phyloP scores from a whole-genome alignment of 2,888 invertebrate genomes.

The Phytoseiulus persimilis region DNA sequence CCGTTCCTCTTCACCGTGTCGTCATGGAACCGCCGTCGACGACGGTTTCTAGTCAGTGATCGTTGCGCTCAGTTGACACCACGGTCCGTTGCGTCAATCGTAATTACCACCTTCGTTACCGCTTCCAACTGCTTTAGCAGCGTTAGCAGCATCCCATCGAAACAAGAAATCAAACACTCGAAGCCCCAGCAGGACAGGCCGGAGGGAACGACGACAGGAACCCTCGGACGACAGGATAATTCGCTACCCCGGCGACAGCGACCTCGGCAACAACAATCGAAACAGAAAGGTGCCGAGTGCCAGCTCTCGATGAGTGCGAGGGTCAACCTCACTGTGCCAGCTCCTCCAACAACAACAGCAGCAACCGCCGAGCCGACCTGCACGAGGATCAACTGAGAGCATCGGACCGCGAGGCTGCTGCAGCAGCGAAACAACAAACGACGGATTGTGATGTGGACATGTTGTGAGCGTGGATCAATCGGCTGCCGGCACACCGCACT shows the following conservation, averaged over 20 bases:
- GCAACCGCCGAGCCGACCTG: background rate
- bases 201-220: background rate
- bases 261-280: too few relatives aligned
- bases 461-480: background rate
- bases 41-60: background rate
- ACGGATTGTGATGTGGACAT: constrained; percentile 5
- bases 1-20: background rate
- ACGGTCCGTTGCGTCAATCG: background rate
- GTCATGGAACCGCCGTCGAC: background rate
- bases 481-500: background rate
- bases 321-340: background rate
- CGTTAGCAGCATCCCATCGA: background rate
- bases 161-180: background rate
- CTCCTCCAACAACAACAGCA: background rate
- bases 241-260: background rate
- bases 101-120: background rate
- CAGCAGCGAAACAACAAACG: background rate
- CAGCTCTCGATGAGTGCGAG: background rate
- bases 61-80: background rate
- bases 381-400: background rate
- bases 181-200: background rate
- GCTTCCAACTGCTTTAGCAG: background rate
- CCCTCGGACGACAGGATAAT: background rate
- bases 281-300: background rate
- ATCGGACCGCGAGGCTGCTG: background rate